phyloP scores from a whole-genome alignment of 2,113 vertebrate species.

The Nansenia antarctica region DNA sequence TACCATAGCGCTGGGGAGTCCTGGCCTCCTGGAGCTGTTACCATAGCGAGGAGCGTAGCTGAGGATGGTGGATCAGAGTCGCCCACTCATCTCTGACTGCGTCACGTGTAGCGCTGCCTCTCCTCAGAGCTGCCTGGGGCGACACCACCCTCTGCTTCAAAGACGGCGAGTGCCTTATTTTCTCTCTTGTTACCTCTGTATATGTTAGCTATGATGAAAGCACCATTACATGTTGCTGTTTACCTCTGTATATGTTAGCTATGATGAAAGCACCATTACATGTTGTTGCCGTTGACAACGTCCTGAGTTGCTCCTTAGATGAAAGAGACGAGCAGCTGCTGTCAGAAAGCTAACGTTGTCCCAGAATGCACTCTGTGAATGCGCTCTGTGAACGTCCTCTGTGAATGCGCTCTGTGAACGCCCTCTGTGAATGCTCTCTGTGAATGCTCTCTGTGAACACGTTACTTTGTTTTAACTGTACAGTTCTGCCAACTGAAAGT shows the following conservation, averaged over 20 bases:
- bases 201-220: neutral
- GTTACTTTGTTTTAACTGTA: no score
- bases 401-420: no score
- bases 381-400: no score
- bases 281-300: neutral
- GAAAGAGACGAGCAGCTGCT: neutral
- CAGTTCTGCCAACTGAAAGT: no score
- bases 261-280: conserved; percentile 5
- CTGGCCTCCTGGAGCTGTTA: neutral
- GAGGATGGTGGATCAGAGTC: neutral
- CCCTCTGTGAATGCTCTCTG: no score
- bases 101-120: no score
- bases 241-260: neutral
- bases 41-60: neutral
- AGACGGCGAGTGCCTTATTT: neutral
- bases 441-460: no score
- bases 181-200: neutral
- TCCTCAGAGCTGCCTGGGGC: neutral
- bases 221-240: neutral
- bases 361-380: no score
- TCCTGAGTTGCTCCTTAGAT: neutral
- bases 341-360: no score
- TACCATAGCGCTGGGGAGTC: neutral
- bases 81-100: no score
- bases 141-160: neutral